Evolutionary conservation across 1,140 invertebrate species (phyloP).

Genomic region (Anoplophora glabripennis): DNA sequence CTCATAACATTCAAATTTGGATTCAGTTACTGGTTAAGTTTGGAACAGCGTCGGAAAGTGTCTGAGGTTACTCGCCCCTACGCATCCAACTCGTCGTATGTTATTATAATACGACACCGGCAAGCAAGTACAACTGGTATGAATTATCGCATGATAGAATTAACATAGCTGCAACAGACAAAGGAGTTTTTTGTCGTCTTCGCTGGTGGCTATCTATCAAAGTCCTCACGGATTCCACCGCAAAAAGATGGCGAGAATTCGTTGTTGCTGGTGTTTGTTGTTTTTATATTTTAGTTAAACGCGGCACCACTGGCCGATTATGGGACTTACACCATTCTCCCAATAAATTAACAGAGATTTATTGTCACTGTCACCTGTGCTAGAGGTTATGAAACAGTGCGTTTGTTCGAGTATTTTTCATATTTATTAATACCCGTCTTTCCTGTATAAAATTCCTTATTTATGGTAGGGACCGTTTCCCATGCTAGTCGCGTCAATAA

Average conservation of each 20-base stretch:
- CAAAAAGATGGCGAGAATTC: no score
- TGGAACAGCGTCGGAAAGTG: no score
- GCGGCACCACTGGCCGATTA: not conserved
- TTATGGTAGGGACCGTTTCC: conserved; percentile 6
- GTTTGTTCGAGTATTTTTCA: conserved; percentile 19
- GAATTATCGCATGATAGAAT: conserved; percentile 37
- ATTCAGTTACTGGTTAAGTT: no score
- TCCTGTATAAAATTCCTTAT: conserved; percentile 13
- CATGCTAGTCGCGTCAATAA: not conserved
- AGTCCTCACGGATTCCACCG: conserved; percentile 14
- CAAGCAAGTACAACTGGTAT: conserved; percentile 36
- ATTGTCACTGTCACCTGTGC: conserved; percentile 12
- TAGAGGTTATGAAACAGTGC: conserved; percentile 17
- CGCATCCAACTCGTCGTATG: conserved; percentile 27
- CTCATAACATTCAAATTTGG: no score
- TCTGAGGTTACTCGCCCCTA: no score
- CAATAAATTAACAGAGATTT: conserved; percentile 16
- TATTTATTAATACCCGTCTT: conserved; percentile 19
- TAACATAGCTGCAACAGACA: conserved; percentile 36
- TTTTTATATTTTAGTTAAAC: conserved; percentile 19
- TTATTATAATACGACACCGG: conserved; percentile 34
- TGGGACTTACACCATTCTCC: conserved; percentile 11
- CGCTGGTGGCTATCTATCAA: conserved; percentile 35
- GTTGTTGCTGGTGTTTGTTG: conserved; percentile 12
- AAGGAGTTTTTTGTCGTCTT: conserved; percentile 34